Evolutionary conservation across 2,113 vertebrate species (phyloP).

Genomic region (Lethenteron reissneri): DNA sequence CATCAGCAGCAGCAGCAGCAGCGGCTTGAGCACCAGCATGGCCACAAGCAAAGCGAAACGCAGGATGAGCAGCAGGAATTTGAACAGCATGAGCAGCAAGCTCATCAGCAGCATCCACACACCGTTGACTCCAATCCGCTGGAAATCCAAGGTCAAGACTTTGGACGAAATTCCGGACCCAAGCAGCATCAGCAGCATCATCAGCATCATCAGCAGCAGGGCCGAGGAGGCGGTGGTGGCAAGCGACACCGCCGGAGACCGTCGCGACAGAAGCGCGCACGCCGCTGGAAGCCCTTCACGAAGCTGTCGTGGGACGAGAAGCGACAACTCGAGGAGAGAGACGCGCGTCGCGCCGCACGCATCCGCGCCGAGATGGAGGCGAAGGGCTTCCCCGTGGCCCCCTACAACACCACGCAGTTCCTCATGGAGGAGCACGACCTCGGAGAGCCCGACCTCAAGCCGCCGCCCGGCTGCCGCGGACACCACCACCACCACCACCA

Average conservation of each 20-base stretch:
- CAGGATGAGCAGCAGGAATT: no score
- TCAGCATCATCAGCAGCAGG: no score
- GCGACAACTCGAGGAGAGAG: background rate
- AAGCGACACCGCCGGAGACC: background rate
- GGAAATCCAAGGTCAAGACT: no score
- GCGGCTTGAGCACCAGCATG: no score
- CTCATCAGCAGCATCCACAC: no score
- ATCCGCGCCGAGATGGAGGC: conserved; percentile 2
- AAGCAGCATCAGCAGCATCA: no score
- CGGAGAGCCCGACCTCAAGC: background rate
- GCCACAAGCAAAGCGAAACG: no score
- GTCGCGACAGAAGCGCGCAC: background rate
- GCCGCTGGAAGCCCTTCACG: conserved; percentile 1
- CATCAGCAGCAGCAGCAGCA: no score
- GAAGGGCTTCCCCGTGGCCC: background rate
- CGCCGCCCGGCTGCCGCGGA: background rate
- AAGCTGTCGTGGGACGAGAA: conserved; percentile 6
- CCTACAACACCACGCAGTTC: conserved; percentile 7
- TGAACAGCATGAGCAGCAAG: no score
- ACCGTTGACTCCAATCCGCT: no score
- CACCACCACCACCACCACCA: no score
- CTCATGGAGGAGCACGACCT: conserved; percentile 6
- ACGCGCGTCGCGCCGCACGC: background rate
- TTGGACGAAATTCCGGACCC: no score
- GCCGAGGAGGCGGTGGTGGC: background rate